These are phyloP conservation scores for Hippopotamyrus pictus DNA, from an alignment of 2,797 vertebrate species.

Conservation along the genomic window DNA sequence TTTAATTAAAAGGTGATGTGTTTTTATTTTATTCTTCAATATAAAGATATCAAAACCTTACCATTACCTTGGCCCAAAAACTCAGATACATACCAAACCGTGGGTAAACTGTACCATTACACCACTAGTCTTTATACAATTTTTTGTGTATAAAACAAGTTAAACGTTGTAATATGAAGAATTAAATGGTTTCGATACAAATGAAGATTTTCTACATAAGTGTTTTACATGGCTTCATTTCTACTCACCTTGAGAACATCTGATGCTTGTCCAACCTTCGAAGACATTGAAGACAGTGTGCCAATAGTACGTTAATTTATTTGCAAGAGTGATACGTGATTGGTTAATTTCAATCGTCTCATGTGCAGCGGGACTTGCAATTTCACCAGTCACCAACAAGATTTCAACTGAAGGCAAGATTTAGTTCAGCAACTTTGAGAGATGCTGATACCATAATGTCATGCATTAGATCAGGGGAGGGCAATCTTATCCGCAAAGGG, in stretches of 20 bases:
- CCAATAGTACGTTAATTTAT: neutral
- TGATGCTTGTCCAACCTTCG: neutral
- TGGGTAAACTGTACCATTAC: neutral
- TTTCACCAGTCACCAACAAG: neutral
- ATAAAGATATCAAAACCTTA: neutral
- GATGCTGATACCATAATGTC: neutral
- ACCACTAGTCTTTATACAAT: neutral
- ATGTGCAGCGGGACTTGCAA: neutral
- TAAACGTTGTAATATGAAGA: neutral
- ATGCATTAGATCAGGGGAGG: neutral
- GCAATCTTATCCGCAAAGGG: neutral
- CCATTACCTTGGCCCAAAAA: neutral
- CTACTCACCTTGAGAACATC: neutral
- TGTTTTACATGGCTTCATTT: neutral
- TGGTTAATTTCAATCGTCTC: neutral
- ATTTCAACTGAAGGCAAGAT: neutral
- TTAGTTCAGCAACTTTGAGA: neutral
- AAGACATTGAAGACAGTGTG: neutral
- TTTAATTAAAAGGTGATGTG: neutral
- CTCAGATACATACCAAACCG: neutral
- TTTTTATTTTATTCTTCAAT: neutral
- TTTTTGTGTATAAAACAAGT: neutral
- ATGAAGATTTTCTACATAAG: neutral
- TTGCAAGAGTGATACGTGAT: neutral
- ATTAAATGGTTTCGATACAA: neutral